A percentile compares a stretch with the other conserved stretches of the same genome.
phyloP scores from a whole-genome alignment of 2,113 vertebrate species.

The Chrysochloris asiatica region DNA sequence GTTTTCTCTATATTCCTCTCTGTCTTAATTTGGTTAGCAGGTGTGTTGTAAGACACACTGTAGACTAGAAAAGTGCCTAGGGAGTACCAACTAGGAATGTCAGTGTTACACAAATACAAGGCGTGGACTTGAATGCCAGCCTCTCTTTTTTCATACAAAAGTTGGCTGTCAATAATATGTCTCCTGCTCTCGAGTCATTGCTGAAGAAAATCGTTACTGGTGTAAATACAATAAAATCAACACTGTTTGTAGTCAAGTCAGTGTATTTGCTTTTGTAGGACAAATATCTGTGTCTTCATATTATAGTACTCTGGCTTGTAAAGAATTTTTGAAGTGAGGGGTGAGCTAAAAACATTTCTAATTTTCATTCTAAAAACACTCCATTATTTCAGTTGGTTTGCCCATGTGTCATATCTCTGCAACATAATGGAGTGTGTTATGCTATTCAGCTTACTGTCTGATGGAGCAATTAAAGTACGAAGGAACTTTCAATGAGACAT shows the following conservation, averaged over 20 bases:
- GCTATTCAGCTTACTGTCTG: conserved; percentile 11
- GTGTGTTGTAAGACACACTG: neutral
- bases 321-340: conserved; percentile 45
- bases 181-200: conserved; percentile 18
- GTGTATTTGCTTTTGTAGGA: neutral
- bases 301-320: neutral
- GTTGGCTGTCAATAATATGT: neutral
- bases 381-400: neutral
- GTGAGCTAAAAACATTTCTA: neutral
- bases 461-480: neutral
- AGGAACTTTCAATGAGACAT: conserved; percentile 7
- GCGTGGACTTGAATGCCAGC: neutral
- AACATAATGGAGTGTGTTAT: neutral
- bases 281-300: conserved; percentile 7
- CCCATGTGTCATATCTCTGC: conserved; percentile 1
- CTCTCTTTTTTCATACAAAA: conserved; percentile 28
- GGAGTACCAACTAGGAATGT: conserved; percentile 16
- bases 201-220: conserved; percentile 45
- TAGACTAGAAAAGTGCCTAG: conserved; percentile 16
- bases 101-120: conserved; percentile 29
- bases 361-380: conserved; percentile 25
- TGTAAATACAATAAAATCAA: neutral
- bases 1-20: neutral
- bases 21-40: neutral
- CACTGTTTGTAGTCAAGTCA: neutral